Conservation (phyloP, 2,797 vertebrate genomes). For the Heteromormyrus szaboi region DNA sequence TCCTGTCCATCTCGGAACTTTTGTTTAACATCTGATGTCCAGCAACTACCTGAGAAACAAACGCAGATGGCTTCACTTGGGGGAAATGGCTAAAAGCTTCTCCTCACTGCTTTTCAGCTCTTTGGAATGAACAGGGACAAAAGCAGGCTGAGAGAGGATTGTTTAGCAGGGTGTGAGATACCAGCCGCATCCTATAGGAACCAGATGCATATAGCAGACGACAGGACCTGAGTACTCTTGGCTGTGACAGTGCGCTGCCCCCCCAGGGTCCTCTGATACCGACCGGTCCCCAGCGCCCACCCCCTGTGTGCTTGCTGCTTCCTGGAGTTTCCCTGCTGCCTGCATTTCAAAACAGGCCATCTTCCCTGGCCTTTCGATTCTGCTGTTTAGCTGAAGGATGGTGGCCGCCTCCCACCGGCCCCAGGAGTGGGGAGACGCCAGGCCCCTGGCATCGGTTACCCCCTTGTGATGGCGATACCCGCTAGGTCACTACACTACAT, state of each 20-base stretch:
- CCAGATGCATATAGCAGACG: not conserved
- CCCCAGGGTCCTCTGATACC: not conserved
- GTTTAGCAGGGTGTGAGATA: not conserved
- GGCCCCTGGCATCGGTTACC: not conserved
- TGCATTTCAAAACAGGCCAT: not conserved
- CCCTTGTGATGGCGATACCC: not conserved
- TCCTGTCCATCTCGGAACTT: not conserved
- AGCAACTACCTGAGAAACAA: not conserved
- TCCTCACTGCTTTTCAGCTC: not conserved
- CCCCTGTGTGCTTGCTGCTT: not conserved
- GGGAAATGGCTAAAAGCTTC: not conserved
- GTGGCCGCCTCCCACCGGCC: not conserved
- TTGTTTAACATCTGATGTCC: not conserved
- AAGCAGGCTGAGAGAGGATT: not conserved
- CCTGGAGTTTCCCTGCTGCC: not conserved
- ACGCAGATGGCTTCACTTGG: not conserved
- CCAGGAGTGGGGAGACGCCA: not conserved
- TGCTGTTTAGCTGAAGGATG: not conserved
- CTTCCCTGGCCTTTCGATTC: not conserved
- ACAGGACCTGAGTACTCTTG: not conserved
- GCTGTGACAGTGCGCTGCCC: not conserved
- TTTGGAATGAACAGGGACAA: not conserved
- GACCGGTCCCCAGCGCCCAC: not conserved
- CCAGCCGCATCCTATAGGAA: not conserved
- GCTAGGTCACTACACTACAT: not conserved